phyloP scores from a whole-genome alignment of 2,113 vertebrate species.

The Pristiophorus japonicus region DNA sequence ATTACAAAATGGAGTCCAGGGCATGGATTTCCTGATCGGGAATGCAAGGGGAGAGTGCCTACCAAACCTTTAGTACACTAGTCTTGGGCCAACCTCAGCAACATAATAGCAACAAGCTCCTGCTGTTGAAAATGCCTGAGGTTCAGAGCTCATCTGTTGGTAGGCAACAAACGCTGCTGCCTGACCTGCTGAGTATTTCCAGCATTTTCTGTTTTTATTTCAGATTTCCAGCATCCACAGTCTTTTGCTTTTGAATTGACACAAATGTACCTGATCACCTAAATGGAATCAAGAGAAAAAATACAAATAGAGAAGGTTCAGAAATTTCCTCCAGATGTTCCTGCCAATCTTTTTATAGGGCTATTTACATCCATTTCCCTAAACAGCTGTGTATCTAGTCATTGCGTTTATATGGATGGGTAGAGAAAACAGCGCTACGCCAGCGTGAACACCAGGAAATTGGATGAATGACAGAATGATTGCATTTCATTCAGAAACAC shows the following conservation, averaged over 20 bases:
- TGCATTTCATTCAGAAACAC: background rate
- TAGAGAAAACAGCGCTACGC: background rate
- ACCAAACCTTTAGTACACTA: no score
- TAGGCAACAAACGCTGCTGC: no score
- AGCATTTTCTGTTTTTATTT: no score
- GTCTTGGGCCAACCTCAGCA: no score
- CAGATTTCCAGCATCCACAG: no score
- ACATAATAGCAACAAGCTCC: no score
- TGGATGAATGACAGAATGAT: background rate
- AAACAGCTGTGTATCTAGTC: background rate
- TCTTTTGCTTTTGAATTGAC: no score
- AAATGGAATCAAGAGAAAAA: background rate
- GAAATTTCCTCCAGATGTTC: background rate
- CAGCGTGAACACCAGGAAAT: background rate
- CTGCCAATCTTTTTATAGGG: background rate
- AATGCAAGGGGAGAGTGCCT: no score
- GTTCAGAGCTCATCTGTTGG: no score
- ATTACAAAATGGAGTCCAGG: background rate
- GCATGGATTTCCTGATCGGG: background rate
- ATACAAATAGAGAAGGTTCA: background rate
- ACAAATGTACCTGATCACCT: background rate
- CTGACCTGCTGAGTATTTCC: no score
- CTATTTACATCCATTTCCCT: background rate
- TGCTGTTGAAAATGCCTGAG: no score
- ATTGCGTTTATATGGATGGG: background rate